Evolutionary conservation across 2,888 invertebrate species (phyloP).

Genomic region (Folsomia manolachei): DNA sequence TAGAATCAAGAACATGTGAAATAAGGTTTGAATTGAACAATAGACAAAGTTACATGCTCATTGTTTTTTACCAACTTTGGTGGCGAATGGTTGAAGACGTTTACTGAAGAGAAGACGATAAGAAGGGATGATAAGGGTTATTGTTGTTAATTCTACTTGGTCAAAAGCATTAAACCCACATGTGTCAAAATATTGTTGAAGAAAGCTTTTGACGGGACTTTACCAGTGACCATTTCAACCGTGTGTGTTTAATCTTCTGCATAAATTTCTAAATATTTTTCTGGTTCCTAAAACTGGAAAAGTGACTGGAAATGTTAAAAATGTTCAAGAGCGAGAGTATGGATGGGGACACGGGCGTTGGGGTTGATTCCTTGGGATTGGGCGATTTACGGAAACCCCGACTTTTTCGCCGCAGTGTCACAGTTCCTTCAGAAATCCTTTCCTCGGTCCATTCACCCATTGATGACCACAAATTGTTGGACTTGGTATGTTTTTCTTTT

Average conservation of each 20-base stretch:
- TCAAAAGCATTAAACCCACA: too few relatives aligned
- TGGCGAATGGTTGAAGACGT: too few relatives aligned
- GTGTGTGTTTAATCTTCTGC: too few relatives aligned
- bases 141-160: background rate
- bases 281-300: background rate
- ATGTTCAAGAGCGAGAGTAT: constrained; percentile 48
- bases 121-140: constrained; percentile 8
- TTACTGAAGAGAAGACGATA: background rate
- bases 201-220: too few relatives aligned
- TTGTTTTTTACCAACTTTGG: background rate
- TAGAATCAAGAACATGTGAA: background rate
- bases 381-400: constrained; percentile 36
- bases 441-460: background rate
- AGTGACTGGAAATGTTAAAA: constrained; percentile 31
- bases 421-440: constrained; percentile 45
- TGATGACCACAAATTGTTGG: constrained; percentile 10
- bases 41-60: background rate
- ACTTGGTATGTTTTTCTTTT: constrained; percentile 29
- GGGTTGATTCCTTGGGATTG: constrained; percentile 31
- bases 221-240: background rate
- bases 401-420: constrained; percentile 45
- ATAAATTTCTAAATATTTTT: background rate
- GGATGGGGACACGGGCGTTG: constrained; percentile 33
- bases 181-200: too few relatives aligned
- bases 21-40: background rate